Conservation (phyloP, 1,140 invertebrate species). For the Portunus trituberculatus region DNA sequence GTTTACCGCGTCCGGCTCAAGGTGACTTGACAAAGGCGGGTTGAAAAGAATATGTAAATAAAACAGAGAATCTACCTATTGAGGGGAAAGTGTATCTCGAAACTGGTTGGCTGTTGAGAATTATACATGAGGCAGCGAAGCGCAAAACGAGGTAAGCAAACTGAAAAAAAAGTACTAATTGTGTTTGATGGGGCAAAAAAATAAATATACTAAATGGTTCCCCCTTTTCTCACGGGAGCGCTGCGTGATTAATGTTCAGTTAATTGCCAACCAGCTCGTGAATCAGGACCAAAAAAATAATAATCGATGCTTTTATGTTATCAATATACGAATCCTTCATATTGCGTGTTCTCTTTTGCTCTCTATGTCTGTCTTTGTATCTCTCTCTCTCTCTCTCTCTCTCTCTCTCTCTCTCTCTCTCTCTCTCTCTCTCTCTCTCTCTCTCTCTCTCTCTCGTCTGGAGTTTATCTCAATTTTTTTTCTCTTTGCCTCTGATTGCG, state of each 20-base stretch:
- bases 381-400: no score
- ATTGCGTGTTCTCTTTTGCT: not conserved
- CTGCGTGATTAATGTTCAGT: not conserved
- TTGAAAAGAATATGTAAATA: not conserved
- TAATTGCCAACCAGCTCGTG: not conserved
- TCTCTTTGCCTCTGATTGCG: no score
- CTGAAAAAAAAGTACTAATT: not conserved
- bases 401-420: no score
- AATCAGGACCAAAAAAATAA: constrained; percentile 8
- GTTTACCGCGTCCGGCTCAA: not conserved
- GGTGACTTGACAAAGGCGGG: not conserved
- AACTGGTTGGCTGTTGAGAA: no score
- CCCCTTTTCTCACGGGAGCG: not conserved
- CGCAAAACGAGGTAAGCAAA: no score
- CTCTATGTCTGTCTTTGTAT: not conserved
- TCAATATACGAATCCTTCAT: not conserved
- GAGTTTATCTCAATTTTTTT: no score
- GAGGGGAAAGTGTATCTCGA: no score
- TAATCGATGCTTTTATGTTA: not conserved
- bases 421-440: no score
- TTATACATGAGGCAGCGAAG: no score
- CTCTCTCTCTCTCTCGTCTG: no score
- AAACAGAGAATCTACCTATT: not conserved
- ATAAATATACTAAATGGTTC: not conserved
- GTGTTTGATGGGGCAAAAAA: not conserved